phyloP scores from a whole-genome alignment of 2,888 invertebrate genomes.

The Pollenia griseotomentosa region DNA sequence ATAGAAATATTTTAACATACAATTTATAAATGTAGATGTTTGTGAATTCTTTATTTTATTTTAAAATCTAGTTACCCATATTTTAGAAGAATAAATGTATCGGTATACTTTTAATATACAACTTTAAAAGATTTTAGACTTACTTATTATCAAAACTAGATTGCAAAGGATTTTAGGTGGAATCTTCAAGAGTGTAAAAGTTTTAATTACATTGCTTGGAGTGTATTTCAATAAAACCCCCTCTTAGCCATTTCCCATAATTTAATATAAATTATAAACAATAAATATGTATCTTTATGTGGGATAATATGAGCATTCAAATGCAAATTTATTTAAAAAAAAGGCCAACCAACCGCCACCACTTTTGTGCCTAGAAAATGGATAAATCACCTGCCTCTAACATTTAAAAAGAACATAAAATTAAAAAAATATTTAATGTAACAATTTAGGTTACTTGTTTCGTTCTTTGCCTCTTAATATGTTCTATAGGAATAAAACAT shows the following conservation, averaged over 20 bases:
- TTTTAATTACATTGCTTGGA: too few species aligned
- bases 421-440: slow-evolving; percentile 47
- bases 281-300: slow-evolving; percentile 62
- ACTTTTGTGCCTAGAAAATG: slow-evolving; percentile 43
- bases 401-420: slow-evolving; percentile 54
- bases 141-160: too few species aligned
- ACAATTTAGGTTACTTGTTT: slow-evolving; percentile 69
- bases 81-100: too few species aligned
- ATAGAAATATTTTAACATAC: too few species aligned
- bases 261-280: slow-evolving; percentile 18
- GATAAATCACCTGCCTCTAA: slow-evolving; percentile 72
- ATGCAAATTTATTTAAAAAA: slow-evolving; percentile 61
- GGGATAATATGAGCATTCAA: slow-evolving; percentile 63
- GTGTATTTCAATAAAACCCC: slow-evolving; percentile 33
- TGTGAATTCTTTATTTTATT: too few species aligned
- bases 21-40: too few species aligned
- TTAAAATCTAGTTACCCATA: too few species aligned
- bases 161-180: too few species aligned
- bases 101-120: too few species aligned
- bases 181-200: too few species aligned
- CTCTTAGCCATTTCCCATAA: slow-evolving; percentile 69
- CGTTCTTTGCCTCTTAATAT: neutral
- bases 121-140: too few species aligned
- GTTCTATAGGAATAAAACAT: slow-evolving; percentile 45
- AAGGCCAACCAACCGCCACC: slow-evolving; percentile 6